Evolutionary conservation across 2,888 invertebrate genomes (phyloP).

Genomic region (Pandemis corylana): DNA sequence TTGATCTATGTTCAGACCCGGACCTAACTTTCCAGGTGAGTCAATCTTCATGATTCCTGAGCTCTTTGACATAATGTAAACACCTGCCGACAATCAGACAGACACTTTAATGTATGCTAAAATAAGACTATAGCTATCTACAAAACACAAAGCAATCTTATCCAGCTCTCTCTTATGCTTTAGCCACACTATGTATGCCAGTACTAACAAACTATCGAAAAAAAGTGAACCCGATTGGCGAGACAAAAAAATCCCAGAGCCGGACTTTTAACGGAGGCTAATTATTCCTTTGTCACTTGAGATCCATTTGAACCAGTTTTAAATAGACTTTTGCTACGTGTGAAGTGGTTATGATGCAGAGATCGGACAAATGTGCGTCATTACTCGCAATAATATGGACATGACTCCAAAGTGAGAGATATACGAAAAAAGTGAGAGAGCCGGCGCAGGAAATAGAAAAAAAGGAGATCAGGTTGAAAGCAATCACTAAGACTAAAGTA

Average conservation of each 20-base stretch:
- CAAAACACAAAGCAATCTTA: background rate
- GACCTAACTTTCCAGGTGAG: slow-evolving; percentile 84
- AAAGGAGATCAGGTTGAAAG: background rate
- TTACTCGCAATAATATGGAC: too few species aligned
- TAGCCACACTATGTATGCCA: background rate
- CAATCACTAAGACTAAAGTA: background rate
- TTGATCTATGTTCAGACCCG: slow-evolving; percentile 80
- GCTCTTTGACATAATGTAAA: slow-evolving; percentile 91
- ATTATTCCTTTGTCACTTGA: too few species aligned
- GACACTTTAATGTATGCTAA: slow-evolving; percentile 25
- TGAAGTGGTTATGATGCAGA: too few species aligned
- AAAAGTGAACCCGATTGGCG: too few species aligned
- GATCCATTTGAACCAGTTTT: too few species aligned
- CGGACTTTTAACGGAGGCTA: too few species aligned
- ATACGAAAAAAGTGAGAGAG: background rate
- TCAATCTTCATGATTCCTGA: slow-evolving; percentile 90
- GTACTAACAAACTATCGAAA: too few species aligned
- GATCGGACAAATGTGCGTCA: too few species aligned
- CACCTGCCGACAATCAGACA: slow-evolving; percentile 78
- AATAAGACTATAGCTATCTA: slow-evolving; percentile 11
- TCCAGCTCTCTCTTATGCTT: background rate
- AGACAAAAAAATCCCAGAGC: too few species aligned
- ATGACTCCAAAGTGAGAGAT: too few species aligned
- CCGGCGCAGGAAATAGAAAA: background rate
- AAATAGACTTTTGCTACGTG: too few species aligned